Evolutionary conservation across 2,797 vertebrate species (phyloP).

Genomic region (Xerus rutilus): DNA sequence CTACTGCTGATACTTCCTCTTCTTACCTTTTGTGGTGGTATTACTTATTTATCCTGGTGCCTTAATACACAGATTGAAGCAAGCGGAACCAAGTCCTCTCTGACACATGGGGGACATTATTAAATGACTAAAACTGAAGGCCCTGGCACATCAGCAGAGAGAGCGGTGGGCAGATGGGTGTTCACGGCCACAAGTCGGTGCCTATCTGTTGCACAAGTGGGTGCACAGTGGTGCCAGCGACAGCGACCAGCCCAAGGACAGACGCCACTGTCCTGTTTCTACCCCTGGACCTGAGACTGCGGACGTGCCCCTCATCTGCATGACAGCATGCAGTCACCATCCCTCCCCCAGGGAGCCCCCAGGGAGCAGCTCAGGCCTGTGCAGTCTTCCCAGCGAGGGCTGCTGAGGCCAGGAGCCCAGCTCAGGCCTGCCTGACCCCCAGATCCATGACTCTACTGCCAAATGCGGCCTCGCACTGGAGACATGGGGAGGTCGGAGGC

Average conservation of each 20-base stretch:
- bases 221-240: not conserved
- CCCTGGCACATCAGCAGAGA: not conserved
- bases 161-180: rapidly evolving
- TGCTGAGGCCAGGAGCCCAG: not conserved
- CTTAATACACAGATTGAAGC: slow-evolving; percentile 66
- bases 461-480: too few relatives aligned
- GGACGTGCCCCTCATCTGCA: not conserved
- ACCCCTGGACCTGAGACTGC: not conserved
- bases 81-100: not conserved
- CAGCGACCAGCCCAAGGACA: not conserved
- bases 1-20: slow-evolving; percentile 65
- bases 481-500: too few relatives aligned
- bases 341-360: too few relatives aligned
- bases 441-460: not conserved
- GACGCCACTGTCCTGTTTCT: rapidly evolving
- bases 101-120: not conserved
- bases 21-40: slow-evolving; percentile 59
- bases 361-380: not conserved
- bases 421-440: not conserved
- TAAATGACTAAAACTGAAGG: not conserved
- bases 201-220: too few relatives aligned
- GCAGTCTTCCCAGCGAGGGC: not conserved
- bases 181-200: too few relatives aligned
- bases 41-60: slow-evolving; percentile 65
- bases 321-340: not conserved